Percentiles rank a stretch among this genome's conserved stretches.
These are phyloP conservation scores for Homarus gammarus DNA, from an alignment of 2,888 invertebrate genomes.

Conservation along the genomic window DNA sequence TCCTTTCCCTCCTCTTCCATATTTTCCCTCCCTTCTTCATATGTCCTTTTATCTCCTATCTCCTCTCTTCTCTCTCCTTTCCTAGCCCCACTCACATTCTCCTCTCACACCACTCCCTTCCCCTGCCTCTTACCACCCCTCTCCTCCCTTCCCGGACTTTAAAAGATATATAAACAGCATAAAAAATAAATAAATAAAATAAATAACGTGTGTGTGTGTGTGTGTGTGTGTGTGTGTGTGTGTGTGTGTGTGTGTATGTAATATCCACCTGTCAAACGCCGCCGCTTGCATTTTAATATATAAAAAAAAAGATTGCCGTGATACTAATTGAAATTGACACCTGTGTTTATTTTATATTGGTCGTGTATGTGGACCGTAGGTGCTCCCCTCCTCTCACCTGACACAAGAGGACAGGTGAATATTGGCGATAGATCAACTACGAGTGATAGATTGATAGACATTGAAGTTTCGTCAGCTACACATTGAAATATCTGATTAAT, in stretches of 20 bases:
- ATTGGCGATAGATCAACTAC: too few species aligned
- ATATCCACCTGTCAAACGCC: not conserved
- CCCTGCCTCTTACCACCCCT: not conserved
- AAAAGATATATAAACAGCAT: not conserved
- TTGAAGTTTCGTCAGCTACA: too few species aligned
- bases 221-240: too few species aligned
- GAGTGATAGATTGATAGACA: too few species aligned
- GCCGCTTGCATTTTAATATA: not conserved
- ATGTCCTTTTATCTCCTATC: too few species aligned
- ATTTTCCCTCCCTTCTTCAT: not conserved
- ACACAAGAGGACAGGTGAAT: too few species aligned
- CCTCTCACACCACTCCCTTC: not conserved
- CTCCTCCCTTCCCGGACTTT: not conserved
- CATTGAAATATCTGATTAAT: too few species aligned
- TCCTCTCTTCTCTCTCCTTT: not conserved
- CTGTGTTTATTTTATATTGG: too few species aligned
- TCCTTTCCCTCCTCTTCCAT: not conserved
- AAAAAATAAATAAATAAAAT: not conserved
- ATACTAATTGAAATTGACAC: slow-evolving; percentile 7
- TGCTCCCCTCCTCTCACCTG: too few species aligned
- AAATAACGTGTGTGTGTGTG: too few species aligned
- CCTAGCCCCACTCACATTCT: not conserved
- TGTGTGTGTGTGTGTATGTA: too few species aligned
- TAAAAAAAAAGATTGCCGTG: not conserved
- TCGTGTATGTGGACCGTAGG: too few species aligned